Base-by-base conservation (phyloP, 2,113 vertebrate species). In the Pollimyrus isidori region DNA sequence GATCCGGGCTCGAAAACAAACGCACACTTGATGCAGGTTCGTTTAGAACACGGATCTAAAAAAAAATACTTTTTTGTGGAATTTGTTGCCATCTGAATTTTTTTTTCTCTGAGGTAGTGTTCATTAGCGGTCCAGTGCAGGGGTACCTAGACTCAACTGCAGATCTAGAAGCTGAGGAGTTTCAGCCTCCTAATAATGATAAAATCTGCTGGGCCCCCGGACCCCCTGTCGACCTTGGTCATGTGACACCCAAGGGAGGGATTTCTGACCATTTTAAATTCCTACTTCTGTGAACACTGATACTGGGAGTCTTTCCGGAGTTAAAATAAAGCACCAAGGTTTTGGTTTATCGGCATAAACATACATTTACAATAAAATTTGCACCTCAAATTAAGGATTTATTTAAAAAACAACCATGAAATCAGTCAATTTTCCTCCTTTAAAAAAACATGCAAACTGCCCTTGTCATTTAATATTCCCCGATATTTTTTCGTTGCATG, bases 201-300 rank as follows among this genome's bases (percentile, higher is more conserved):
- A 93, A 92, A 93, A 93, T 94, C 94, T 92, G 91, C 94, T 90
- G 93, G 92, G 94, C 94, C 94, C 13, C 92, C 92, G 91, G 45
- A 49, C 26, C 42, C 42, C 11, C 50, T 91, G 93, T 93, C 93
- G 94, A 93, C 93, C 93, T 93, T 62, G 87, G 94, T 95, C 95
- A 95, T 95, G 95, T 95, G 95, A 96, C 95, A 95, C 95, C 95
- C 94, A 95, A 95, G 95, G 94, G 95, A 95, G 93, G 93, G 92
- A 92, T 94, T 96, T 95, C 92, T 95, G 95, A 95, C 95, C 94
- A 95, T 95, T 96, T 93, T 93, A 93, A 91, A 93, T 92, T 90
- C 91, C 92, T 92, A 91, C 93, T 94, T 93, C 62, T 90, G 90
- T 93, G 93, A 92, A 65, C 69, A 19, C 93, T 90, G 93, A 92